Evolutionary conservation across 2,888 invertebrate species (phyloP).

Genomic region (Gari tellinella): DNA sequence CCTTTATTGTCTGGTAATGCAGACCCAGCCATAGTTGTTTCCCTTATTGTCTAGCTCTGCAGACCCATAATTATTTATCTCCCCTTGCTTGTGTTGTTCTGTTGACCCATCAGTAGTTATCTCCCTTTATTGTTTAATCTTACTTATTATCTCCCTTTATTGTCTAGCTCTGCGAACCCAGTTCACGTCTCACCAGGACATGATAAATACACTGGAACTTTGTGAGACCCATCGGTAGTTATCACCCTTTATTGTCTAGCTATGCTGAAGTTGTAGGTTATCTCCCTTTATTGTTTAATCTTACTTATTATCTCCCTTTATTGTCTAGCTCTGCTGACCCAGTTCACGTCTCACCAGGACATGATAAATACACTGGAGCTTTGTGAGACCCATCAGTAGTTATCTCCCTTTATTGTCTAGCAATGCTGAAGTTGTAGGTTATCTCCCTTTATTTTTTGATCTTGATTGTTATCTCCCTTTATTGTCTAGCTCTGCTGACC

Average conservation of each 20-base stretch:
- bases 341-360: slow-evolving; percentile 83
- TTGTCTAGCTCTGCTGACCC: slow-evolving; percentile 71
- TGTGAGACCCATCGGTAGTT: no score
- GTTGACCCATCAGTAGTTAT: no score
- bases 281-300: not conserved
- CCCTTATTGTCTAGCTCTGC: no score
- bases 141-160: slow-evolving; percentile 3
- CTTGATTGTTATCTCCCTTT: not conserved
- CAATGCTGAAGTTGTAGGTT: no score
- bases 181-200: slow-evolving; percentile 82
- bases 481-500: slow-evolving; percentile 68
- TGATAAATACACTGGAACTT: slow-evolving; percentile 81
- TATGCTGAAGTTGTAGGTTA: no score
- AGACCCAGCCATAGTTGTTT: no score
- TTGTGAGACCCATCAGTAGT: no score
- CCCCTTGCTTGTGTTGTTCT: no score
- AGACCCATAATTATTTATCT: no score
- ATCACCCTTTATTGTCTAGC: no score
- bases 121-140: not conserved
- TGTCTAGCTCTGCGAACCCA: slow-evolving; percentile 73
- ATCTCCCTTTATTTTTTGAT: not conserved
- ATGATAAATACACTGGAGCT: slow-evolving; percentile 82
- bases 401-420: no score
- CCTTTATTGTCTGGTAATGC: no score
- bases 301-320: not conserved